phyloP scores from a whole-genome alignment of 2,797 vertebrate genomes.

The Helicolenus hilgendorfi region DNA sequence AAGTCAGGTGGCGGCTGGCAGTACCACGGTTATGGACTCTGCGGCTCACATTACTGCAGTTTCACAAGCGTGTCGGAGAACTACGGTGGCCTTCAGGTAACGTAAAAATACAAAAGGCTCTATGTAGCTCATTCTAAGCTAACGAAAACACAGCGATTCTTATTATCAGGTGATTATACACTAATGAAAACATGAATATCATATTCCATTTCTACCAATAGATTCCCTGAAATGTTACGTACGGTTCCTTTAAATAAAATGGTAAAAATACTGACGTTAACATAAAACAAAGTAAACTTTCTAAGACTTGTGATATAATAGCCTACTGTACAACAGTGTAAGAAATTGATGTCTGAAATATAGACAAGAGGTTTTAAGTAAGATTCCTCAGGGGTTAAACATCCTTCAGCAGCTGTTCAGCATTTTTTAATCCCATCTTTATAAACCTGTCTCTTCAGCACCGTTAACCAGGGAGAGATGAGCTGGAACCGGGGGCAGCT shows the following conservation, averaged over 20 bases:
- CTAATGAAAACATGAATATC: too few relatives aligned
- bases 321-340: neutral
- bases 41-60: too few relatives aligned
- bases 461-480: slow-evolving; percentile 30
- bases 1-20: too few relatives aligned
- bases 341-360: neutral
- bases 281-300: neutral
- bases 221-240: too few relatives aligned
- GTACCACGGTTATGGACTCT: too few relatives aligned
- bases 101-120: too few relatives aligned
- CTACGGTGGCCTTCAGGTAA: too few relatives aligned
- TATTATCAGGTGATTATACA: neutral
- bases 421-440: slow-evolving; percentile 38
- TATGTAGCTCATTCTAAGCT: too few relatives aligned
- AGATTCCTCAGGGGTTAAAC: neutral
- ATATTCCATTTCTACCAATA: too few relatives aligned
- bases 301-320: neutral
- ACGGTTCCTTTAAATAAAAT: neutral
- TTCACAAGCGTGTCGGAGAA: too few relatives aligned
- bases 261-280: neutral
- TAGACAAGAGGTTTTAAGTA: neutral
- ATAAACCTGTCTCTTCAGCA: slow-evolving; percentile 24
- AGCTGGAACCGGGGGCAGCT: slow-evolving; percentile 13
- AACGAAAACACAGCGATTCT: neutral
- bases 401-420: slow-evolving; percentile 14